phyloP scores from a whole-genome alignment of 2,113 vertebrate genomes.

The Polyodon spathula region DNA sequence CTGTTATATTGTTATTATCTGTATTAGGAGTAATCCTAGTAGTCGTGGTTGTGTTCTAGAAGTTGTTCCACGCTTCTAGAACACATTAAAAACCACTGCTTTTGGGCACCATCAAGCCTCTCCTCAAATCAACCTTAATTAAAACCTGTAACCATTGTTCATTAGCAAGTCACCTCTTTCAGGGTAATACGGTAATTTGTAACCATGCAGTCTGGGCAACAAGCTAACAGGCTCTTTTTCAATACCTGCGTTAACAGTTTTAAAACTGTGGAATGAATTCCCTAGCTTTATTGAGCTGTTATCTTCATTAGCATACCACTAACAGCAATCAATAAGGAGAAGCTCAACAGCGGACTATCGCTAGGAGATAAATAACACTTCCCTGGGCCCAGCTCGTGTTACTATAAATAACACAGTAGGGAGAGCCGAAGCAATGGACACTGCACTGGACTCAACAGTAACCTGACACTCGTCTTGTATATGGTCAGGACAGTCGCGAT shows the following conservation, averaged over 20 bases:
- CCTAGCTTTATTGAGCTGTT: constrained; percentile 6
- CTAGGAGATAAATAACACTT: too few relatives aligned
- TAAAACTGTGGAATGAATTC: not conserved
- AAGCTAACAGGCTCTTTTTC: constrained; percentile 4
- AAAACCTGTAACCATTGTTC: not conserved
- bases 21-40: too few relatives aligned
- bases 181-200: not conserved
- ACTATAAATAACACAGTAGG: too few relatives aligned
- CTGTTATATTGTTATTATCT: not conserved
- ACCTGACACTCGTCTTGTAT: too few relatives aligned
- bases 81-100: not conserved
- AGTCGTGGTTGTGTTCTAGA: too few relatives aligned
- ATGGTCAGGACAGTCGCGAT: too few relatives aligned
- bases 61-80: not conserved
- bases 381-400: too few relatives aligned
- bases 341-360: too few relatives aligned
- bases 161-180: not conserved
- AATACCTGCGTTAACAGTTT: not conserved
- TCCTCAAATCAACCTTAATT: not conserved
- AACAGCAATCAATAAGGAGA: constrained; percentile 10
- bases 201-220: not conserved
- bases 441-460: too few relatives aligned
- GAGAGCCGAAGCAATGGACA: too few relatives aligned
- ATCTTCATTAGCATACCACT: constrained; percentile 8
- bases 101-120: not conserved